Base-by-base conservation (phyloP, 2,888 invertebrate species). In the Drosophila kuntzei region DNA sequence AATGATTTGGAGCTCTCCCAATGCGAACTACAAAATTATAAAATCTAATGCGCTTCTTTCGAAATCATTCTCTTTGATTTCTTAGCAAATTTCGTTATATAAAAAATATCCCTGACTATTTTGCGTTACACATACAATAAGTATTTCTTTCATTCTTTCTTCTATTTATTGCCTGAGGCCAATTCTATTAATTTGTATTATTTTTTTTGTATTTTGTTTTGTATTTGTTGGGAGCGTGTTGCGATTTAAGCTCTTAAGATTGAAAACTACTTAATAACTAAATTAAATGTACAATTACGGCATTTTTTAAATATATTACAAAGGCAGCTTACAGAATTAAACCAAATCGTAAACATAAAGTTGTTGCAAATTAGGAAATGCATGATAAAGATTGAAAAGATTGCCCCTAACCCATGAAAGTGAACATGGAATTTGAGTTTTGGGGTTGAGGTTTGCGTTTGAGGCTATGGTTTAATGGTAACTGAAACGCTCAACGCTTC, bases 61-160 rank as follows among this genome's bases (percentile, higher is more conserved):
- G 34, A 60, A 47, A 84, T 74, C 71, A 67, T 76, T 60, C 51
- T 53, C 58, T 12, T 59, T 55, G 47, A 54, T 66, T 55, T 71
- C 71, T 67, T 59, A 67, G 76, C 86, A 79, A 87, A 81, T 85
- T 79, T 74, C 46, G 29, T 65, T 82, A 63, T 83, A 76, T 78
- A 83, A 87, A 83, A 88, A 87, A 87, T 89, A 89, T 85, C 87
- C 85, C 85, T 85, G 85, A 89, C 89, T 85, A 81, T 89, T 85
- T 76, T 63, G 57, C 71, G 12, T 74, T 69, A 65, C 32, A 57
- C 47, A 62, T 57, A 60, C 46, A 55, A 32, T 61, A 62, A 47
- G 58, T 67, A 54, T 62, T 46, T 61, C 51, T 36, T 50, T 51
- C 47, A 34, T 54, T 51, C n/a, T 39, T 57, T 57, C n/a, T 51